Evolutionary conservation across 2,797 vertebrate species (phyloP), one percentile per base, ranked within the genome.

Genomic region (Centropyge bicolor): DNA sequence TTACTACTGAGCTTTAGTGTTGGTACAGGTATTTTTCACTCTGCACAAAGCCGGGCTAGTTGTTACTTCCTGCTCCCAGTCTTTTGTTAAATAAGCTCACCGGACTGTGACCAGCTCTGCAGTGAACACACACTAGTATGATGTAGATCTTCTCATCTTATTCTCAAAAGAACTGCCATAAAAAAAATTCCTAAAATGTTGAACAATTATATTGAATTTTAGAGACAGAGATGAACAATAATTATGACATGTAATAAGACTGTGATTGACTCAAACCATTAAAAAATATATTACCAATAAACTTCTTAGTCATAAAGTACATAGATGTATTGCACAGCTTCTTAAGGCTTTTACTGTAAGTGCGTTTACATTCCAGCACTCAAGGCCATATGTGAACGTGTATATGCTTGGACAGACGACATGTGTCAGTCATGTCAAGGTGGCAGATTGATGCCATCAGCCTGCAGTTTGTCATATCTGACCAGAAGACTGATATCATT

Each of bases 401-500:
- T 55, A 24, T 12, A 46, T 81, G 57, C 22, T 79, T 60, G 51
- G 66, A 79, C n/a, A 62, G 66, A 84, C 4, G 20, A 49, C 49
- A 66, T 8, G 24, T 27, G 56, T 82, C 70, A 73, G 45, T 89
- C 83, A 80, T 40, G 62, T 22, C 20, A 41, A 19, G 2, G 48
- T 63, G 69, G 69, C 55, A 88, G 76, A 83, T 69, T n/a, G 51
- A 87, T 48, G 62, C 52, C 52, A 40, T 45, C 54, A 63, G 71
- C 36, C 68, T 56, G 24, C 8, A n/a, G 60, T 48, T 61, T 57
- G 35, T 70, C 56, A 63, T 64, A 65, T 69, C 75, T 71, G 48
- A 80, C n/a, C 56, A 75, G 17, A 51, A 49, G 74, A 78, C 67
- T 4, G 64, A 74, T 12, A 1, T 48, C 19, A 22, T 14, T 59